phyloP scores from a whole-genome alignment of 2,113 vertebrate species.

The Girardinichthys multiradiatus region DNA sequence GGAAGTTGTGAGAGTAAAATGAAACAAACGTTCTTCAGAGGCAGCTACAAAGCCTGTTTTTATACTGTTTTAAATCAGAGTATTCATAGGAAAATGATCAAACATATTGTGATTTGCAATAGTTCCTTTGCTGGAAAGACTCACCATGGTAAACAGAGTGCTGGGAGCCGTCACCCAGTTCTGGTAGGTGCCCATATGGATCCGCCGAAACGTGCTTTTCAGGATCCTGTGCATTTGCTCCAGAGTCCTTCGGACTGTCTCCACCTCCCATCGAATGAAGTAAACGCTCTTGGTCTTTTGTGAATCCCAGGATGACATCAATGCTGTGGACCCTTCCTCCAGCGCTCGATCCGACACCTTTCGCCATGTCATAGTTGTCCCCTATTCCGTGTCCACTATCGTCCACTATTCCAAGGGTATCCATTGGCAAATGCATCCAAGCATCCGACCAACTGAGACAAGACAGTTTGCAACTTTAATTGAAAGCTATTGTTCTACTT shows the following conservation, averaged over 20 bases:
- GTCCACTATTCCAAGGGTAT: conserved; percentile 80
- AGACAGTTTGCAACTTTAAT: neutral
- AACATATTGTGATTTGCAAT: neutral
- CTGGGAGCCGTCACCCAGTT: conserved; percentile 59
- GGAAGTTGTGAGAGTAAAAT: too few relatives aligned
- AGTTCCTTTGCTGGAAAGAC: conserved; percentile 27
- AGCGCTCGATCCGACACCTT: conserved; percentile 70
- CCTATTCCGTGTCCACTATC: conserved; percentile 72
- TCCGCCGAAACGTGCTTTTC: conserved; percentile 50
- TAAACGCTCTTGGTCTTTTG: conserved; percentile 81
- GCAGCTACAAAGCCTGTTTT: neutral
- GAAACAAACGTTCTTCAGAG: neutral
- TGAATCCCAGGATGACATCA: conserved; percentile 84
- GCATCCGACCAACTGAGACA: conserved; percentile 26
- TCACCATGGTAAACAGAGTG: conserved; percentile 75
- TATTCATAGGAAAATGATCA: neutral
- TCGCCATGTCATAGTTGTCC: conserved; percentile 81
- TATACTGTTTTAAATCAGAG: neutral
- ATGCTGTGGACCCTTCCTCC: conserved; percentile 82
- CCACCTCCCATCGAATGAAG: conserved; percentile 66
- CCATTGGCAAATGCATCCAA: conserved; percentile 85
- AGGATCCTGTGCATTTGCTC: conserved; percentile 50
- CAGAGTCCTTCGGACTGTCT: conserved; percentile 58
- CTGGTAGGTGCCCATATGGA: conserved; percentile 69
- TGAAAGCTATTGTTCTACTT: conserved; percentile 21